Evolutionary conservation across 2,113 vertebrate genomes (phyloP).

Genomic region (Apus apus): DNA sequence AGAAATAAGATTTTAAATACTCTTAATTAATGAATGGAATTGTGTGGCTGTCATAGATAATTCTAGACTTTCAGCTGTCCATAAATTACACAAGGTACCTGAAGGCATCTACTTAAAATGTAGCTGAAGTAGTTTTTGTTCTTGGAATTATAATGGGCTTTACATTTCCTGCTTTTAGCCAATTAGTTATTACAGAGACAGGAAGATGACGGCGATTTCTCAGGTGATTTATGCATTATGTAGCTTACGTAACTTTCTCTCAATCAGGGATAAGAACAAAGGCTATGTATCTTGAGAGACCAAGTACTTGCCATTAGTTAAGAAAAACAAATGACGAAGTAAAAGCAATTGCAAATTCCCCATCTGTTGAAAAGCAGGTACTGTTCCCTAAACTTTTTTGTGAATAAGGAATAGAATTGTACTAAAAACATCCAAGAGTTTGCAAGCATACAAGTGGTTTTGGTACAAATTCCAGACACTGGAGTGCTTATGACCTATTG

Average conservation of each 20-base stretch:
- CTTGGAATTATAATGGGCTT: not conserved
- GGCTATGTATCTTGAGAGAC: not conserved
- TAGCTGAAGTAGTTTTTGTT: constrained; percentile 14
- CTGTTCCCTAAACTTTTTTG: not conserved
- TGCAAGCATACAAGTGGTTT: not conserved
- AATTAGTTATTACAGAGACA: not conserved
- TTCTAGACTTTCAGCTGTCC: not conserved
- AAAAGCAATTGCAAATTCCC: not conserved
- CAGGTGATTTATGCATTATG: not conserved
- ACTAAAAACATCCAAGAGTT: not conserved
- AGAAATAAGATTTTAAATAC: constrained; percentile 37
- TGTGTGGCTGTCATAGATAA: not conserved
- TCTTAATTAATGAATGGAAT: not conserved
- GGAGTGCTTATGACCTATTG: not conserved
- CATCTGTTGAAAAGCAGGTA: not conserved
- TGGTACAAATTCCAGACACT: not conserved
- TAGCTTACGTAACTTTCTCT: not conserved
- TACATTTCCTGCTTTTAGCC: not conserved
- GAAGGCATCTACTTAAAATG: not conserved
- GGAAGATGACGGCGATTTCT: not conserved
- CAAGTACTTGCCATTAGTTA: not conserved
- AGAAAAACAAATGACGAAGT: not conserved
- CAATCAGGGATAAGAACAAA: not conserved
- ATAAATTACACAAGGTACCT: not conserved
- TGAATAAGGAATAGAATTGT: not conserved